Evolutionary conservation across 2,797 vertebrate species (phyloP).

Genomic region (Lepilemur septentrionalis): DNA sequence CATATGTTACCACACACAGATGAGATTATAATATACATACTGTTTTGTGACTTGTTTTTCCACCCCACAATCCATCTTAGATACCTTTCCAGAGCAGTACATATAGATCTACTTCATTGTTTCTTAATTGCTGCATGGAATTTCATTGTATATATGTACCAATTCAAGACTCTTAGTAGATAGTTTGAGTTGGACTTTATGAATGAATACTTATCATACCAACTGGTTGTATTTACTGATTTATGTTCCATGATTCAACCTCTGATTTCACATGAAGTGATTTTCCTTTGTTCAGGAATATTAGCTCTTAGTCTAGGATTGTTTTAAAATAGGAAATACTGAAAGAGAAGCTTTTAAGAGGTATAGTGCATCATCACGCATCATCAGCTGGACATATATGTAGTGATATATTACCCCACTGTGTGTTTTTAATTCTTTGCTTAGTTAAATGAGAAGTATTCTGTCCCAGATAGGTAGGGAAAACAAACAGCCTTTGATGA

Average conservation of each 20-base stretch:
- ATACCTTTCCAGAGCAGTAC: not conserved
- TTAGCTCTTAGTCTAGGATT: not conserved
- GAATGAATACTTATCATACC: not conserved
- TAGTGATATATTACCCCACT: constrained; percentile 27
- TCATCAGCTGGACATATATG: not conserved
- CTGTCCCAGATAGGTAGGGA: constrained; percentile 11
- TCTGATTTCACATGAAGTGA: not conserved
- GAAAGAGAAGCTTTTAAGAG: not conserved
- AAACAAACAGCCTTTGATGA: constrained; percentile 27
- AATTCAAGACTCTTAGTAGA: constrained; percentile 18
- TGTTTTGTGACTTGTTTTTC: not conserved
- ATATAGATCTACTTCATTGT: not conserved
- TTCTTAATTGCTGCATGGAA: not conserved
- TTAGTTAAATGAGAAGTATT: constrained; percentile 45
- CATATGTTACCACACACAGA: not conserved
- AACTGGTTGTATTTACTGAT: not conserved
- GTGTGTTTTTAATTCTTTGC: constrained; percentile 43
- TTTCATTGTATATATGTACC: not conserved
- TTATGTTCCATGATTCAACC: not conserved
- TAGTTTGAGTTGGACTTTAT: not conserved
- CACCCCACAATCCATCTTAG: not conserved
- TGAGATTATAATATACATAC: not conserved
- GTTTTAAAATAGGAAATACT: constrained; percentile 37
- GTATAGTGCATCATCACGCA: not conserved
- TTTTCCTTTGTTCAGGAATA: not conserved